These are phyloP conservation scores for Sipha maydis DNA, from an alignment of 2,888 invertebrate genomes.

Conservation along the genomic window DNA sequence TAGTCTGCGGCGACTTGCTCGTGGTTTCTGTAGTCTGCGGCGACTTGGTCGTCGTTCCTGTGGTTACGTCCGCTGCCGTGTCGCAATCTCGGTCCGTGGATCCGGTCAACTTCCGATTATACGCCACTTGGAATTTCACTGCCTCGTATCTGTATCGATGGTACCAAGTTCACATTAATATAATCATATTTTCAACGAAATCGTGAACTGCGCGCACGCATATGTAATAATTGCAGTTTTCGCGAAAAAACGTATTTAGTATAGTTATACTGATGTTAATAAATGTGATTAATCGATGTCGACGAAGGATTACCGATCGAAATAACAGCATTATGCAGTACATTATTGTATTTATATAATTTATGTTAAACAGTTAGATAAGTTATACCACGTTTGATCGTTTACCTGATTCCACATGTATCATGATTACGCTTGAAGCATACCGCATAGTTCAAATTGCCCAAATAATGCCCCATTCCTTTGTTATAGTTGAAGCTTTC, in stretches of 20 bases:
- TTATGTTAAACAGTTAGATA: background rate
- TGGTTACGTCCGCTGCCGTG: background rate
- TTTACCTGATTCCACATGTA: slow-evolving; percentile 43
- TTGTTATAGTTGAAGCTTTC: slow-evolving; percentile 80
- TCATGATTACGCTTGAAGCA: slow-evolving; percentile 36
- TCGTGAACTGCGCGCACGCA: background rate
- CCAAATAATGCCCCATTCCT: slow-evolving; percentile 43
- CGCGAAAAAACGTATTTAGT: too few relatives aligned
- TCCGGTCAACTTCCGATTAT: background rate
- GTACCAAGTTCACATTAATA: background rate
- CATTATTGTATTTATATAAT: background rate
- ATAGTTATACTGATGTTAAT: too few relatives aligned
- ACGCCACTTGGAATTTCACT: slow-evolving; percentile 40
- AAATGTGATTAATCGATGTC: too few relatives aligned
- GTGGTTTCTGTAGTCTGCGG: background rate
- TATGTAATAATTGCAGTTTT: too few relatives aligned
- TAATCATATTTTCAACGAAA: background rate
- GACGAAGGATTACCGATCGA: too few relatives aligned
- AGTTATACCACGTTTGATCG: background rate
- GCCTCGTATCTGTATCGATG: slow-evolving; percentile 15
- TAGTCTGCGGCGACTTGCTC: background rate
- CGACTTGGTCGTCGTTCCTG: background rate
- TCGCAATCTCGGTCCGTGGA: slow-evolving; percentile 51
- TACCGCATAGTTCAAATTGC: slow-evolving; percentile 47
- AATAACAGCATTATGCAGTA: background rate